phyloP scores from a whole-genome alignment of 2,113 vertebrate species.

The Phyllopteryx taeniolatus region DNA sequence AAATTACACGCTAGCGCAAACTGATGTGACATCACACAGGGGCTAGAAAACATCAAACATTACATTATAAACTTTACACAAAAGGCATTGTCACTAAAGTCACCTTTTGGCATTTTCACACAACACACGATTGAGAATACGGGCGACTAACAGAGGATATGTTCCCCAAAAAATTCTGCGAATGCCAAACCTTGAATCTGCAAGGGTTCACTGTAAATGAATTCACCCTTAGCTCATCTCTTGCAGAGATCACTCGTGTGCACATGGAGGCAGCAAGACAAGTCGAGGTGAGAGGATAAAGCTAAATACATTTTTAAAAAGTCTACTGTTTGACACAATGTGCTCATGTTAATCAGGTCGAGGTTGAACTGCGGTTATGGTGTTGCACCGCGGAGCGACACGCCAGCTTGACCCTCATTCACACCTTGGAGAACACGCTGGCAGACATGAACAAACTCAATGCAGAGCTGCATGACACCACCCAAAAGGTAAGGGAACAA shows the following conservation, averaged over 20 bases:
- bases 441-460: conserved; percentile 65
- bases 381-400: conserved; percentile 71
- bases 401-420: conserved; percentile 49
- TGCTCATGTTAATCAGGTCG: conserved; percentile 40
- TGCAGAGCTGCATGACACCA: conserved; percentile 45
- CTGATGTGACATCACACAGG: no score
- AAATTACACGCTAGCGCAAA: no score
- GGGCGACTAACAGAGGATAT: no score
- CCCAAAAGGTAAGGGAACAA: conserved; percentile 40
- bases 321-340: not conserved
- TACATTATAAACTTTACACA: no score
- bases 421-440: conserved; percentile 71
- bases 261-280: conserved; percentile 65
- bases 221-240: not conserved
- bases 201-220: not conserved
- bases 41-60: no score
- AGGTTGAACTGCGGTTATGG: conserved; percentile 66
- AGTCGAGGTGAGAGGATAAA: conserved; percentile 64
- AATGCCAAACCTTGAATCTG: no score
- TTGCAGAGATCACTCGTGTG: conserved; percentile 73
- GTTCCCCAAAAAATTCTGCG: no score
- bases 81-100: no score
- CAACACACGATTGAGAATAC: no score
- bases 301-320: not conserved
- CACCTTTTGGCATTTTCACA: no score